Percentiles rank a stretch among this genome's conserved stretches.
phyloP scores from a whole-genome alignment of 2,888 invertebrate genomes.

The Empis stercorea region DNA sequence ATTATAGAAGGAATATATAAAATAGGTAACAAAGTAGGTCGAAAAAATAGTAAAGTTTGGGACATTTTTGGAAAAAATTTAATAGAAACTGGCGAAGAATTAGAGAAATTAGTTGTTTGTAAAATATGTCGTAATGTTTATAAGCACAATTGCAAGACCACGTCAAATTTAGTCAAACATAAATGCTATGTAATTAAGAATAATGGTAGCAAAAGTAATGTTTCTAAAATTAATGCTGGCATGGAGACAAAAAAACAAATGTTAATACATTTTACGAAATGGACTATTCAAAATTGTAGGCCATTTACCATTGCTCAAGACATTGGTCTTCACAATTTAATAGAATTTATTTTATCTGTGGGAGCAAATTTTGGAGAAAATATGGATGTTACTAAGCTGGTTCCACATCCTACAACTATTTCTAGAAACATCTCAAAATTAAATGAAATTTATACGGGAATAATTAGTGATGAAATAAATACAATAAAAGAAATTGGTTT shows the following conservation, averaged over 20 bases:
- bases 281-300: constrained; percentile 2
- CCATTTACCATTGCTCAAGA: constrained; percentile 1
- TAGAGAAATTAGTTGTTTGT: neutral
- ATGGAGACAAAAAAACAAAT: neutral
- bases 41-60: constrained; percentile 2
- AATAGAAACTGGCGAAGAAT: neutral
- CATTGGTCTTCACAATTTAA: neutral
- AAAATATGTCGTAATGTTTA: neutral
- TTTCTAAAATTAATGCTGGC: neutral
- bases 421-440: neutral
- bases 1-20: neutral
- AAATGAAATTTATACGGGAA: neutral
- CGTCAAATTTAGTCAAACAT: constrained; percentile 1
- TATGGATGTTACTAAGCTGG: constrained; percentile 1
- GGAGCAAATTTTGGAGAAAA: constrained; percentile 2
- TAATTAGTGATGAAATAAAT: constrained; percentile 6
- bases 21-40: neutral
- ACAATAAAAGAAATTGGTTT: too few species aligned
- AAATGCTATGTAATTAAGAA: constrained; percentile 1
- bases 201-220: neutral
- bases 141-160: neutral
- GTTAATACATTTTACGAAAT: neutral
- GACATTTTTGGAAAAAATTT: neutral
- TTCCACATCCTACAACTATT: constrained; percentile 3
- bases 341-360: constrained; percentile 1